These are phyloP conservation scores for Atherix ibis DNA, from an alignment of 2,888 invertebrate genomes.

Conservation along the genomic window DNA sequence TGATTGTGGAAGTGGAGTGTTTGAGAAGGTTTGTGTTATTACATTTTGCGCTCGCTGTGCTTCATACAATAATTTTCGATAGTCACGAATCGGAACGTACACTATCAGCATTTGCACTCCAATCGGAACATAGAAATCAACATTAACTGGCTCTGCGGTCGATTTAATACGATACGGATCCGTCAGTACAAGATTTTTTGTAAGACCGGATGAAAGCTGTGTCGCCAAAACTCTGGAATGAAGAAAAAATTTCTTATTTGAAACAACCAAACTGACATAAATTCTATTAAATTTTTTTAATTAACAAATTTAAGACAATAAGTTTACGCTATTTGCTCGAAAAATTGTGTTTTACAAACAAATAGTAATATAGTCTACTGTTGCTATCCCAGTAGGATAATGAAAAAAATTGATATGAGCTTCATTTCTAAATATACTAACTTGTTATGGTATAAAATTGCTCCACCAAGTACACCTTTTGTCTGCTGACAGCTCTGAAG, in stretches of 20 bases:
- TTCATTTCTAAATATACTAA: too few species aligned
- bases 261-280: background rate
- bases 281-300: background rate
- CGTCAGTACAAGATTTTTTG: conserved; percentile 63
- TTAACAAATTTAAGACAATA: background rate
- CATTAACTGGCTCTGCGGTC: conserved; percentile 51
- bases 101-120: conserved; percentile 69
- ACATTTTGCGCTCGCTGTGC: conserved; percentile 32
- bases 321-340: too few species aligned
- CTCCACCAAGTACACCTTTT: conserved; percentile 66
- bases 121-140: conserved; percentile 56
- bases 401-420: conserved; percentile 13
- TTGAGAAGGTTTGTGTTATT: conserved; percentile 21
- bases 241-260: conserved; percentile 1
- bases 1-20: conserved; percentile 17
- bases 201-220: conserved; percentile 55
- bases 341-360: too few species aligned
- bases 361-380: too few species aligned
- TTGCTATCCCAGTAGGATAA: too few species aligned
- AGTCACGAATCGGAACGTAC: conserved; percentile 51
- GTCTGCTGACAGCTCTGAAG: conserved; percentile 69
- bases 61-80: conserved; percentile 35
- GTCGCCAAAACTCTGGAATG: conserved; percentile 60
- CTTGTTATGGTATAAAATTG: conserved; percentile 80
- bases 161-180: conserved; percentile 73